These are phyloP conservation scores for Myotis davidii DNA, from an alignment of 2,113 vertebrate genomes.

Conservation along the genomic window DNA sequence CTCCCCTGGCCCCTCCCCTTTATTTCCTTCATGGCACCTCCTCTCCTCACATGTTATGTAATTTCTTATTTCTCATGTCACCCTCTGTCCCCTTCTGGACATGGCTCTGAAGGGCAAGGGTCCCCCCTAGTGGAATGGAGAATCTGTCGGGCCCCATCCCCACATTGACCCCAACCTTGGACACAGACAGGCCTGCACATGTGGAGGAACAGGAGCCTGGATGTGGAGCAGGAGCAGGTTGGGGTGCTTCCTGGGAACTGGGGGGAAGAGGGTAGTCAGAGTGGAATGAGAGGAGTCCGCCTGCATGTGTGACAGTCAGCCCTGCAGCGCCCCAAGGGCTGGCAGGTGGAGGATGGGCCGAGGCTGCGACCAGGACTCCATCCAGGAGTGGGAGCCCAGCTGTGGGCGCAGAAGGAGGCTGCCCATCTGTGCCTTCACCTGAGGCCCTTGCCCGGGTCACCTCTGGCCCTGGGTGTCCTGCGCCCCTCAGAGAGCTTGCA, in stretches of 20 bases:
- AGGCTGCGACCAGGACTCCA: background rate
- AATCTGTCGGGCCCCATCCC: background rate
- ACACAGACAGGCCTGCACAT: background rate
- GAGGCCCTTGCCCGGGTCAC: accelerated
- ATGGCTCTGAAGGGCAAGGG: background rate
- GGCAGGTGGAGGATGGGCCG: background rate
- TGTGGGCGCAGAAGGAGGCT: no score
- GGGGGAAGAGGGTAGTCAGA: no score
- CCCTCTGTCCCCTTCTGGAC: background rate
- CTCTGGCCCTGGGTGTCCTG: background rate
- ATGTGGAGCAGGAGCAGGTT: background rate
- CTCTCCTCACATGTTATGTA: background rate
- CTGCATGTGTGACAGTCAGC: background rate
- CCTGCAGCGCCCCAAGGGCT: background rate
- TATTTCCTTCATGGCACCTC: background rate
- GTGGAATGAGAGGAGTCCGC: background rate
- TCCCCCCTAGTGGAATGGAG: background rate
- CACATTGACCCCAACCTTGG: background rate
- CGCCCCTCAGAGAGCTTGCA: background rate
- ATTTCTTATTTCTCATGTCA: background rate
- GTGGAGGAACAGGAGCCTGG: background rate
- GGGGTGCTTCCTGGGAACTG: background rate
- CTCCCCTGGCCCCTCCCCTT: background rate
- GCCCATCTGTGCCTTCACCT: background rate
- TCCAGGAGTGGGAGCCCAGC: background rate